Percentiles rank a stretch among this genome's conserved stretches.
Evolutionary conservation across 1,140 invertebrate species (phyloP).

Genomic region (Lepeophtheirus salmonis): DNA sequence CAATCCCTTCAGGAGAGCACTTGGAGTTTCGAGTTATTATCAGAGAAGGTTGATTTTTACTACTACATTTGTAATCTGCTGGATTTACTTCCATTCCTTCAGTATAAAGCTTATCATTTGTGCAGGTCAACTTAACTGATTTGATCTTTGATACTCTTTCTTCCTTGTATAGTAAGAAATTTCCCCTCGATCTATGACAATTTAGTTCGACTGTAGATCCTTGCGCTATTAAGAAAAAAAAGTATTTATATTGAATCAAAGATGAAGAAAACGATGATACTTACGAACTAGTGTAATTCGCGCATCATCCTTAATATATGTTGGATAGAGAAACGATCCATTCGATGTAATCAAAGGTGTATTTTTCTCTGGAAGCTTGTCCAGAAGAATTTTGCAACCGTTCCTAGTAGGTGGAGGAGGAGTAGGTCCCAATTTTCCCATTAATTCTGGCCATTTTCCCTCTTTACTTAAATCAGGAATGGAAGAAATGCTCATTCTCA

Average conservation of each 20-base stretch:
- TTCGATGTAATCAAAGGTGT: background rate
- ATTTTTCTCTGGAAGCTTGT: background rate
- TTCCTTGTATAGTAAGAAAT: background rate
- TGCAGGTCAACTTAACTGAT: background rate
- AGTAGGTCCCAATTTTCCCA: background rate
- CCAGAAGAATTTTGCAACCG: background rate
- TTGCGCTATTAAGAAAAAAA: background rate
- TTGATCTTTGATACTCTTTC: background rate
- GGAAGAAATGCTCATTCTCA: constrained; percentile 15
- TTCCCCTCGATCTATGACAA: background rate
- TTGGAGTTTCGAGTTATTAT: background rate
- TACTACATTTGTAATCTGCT: background rate
- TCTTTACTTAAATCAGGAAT: constrained; percentile 17
- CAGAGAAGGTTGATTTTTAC: background rate
- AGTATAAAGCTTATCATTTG: background rate
- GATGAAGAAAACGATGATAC: too few species aligned
- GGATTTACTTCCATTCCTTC: background rate
- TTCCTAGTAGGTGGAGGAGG: background rate
- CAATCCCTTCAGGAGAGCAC: background rate
- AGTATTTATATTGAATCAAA: constrained; percentile 23
- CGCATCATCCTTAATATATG: background rate
- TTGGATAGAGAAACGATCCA: background rate
- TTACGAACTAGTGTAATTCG: background rate
- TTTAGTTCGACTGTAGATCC: background rate
- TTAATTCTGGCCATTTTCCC: background rate